These are phyloP conservation scores for Micoletzkya japonica DNA, from an alignment of 2,888 invertebrate genomes.

Conservation along the genomic window DNA sequence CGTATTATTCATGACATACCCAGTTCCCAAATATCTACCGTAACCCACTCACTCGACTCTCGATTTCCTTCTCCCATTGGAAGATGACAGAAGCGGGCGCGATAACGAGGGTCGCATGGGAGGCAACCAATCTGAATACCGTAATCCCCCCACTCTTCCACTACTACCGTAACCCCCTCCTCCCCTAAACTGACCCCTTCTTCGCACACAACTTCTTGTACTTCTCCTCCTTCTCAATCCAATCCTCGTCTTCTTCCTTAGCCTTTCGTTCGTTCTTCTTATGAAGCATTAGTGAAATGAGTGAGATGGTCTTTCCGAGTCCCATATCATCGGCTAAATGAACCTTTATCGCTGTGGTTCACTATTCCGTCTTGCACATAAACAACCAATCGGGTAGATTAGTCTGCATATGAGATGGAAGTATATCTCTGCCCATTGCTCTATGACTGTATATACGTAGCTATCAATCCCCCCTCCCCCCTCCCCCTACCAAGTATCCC, in stretches of 20 bases:
- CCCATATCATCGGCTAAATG: constrained; percentile 70
- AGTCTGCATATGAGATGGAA: too few relatives aligned
- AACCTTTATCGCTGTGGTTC: too few relatives aligned
- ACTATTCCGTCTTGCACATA: background rate
- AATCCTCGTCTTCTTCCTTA: constrained; percentile 32
- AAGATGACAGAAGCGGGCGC: constrained; percentile 87
- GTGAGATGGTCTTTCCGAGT: constrained; percentile 68
- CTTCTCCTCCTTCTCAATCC: constrained; percentile 28
- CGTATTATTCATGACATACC: too few relatives aligned
- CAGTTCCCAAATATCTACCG: too few relatives aligned
- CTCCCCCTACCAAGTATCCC: constrained; percentile 77
- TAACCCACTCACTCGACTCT: constrained; percentile 66
- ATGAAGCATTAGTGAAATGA: constrained; percentile 67
- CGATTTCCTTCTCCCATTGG: constrained; percentile 85
- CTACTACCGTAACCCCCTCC: background rate
- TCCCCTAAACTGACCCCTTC: background rate
- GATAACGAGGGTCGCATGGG: constrained; percentile 74
- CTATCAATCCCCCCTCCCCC: background rate
- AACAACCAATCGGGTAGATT: too few relatives aligned
- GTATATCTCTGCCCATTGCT: too few relatives aligned
- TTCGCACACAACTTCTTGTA: constrained; percentile 6
- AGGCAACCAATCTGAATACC: constrained; percentile 51
- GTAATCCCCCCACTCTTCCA: background rate
- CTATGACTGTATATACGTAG: too few relatives aligned
- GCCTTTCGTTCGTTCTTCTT: constrained; percentile 54